Percentiles rank a stretch among this genome's conserved stretches.
phyloP scores from a whole-genome alignment of 2,113 vertebrate genomes.

The Mixornis gularis region DNA sequence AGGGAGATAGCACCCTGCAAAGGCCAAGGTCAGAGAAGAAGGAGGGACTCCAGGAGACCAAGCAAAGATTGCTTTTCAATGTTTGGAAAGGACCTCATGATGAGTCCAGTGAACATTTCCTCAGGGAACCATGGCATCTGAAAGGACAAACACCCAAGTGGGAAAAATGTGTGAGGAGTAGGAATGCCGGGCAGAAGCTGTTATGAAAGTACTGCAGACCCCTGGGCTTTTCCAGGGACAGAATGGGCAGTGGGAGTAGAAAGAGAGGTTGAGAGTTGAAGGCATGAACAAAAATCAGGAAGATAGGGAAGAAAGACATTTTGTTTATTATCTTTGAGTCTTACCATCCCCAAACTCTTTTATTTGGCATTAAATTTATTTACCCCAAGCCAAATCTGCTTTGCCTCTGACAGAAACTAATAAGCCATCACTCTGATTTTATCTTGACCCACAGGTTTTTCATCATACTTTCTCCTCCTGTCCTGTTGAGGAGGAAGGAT shows the following conservation, averaged over 20 bases:
- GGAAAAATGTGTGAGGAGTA: neutral
- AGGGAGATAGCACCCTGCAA: neutral
- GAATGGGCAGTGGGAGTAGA: fast-evolving
- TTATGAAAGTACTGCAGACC: neutral
- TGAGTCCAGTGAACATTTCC: neutral
- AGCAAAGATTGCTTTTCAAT: neutral
- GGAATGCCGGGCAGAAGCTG: neutral
- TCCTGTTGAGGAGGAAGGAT: neutral
- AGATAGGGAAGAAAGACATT: neutral
- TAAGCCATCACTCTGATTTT: neutral
- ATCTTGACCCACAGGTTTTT: neutral
- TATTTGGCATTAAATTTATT: neutral
- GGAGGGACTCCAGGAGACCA: neutral
- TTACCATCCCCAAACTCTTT: neutral
- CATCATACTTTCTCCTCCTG: neutral
- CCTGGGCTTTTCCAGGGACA: neutral
- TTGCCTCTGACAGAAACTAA: neutral
- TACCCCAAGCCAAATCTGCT: neutral
- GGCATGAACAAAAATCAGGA: neutral
- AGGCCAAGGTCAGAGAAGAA: neutral
- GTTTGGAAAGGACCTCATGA: neutral
- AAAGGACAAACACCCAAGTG: neutral
- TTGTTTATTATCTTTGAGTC: neutral
- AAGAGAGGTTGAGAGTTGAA: neutral
- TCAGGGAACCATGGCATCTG: neutral